Evolutionary conservation across 2,888 invertebrate species (phyloP), one percentile per base, ranked within the genome.

Genomic region (Athalia circularis): DNA sequence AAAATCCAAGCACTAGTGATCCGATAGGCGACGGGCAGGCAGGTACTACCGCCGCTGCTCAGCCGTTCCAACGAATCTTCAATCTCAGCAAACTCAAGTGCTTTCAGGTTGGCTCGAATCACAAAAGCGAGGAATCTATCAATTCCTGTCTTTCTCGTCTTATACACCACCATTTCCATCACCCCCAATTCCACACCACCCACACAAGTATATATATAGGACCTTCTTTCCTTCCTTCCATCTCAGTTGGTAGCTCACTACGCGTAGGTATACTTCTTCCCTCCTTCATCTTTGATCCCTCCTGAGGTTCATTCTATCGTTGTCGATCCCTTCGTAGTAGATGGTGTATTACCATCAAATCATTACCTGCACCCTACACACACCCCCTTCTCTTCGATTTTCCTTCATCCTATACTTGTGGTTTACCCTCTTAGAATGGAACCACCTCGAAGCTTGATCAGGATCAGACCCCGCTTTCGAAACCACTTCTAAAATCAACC

Each of bases 51-150:
- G 48, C 57, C 11, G 50, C 11, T n/a, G 11, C 13, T 11, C 48
- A 48, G 29, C 47, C n/a, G 59, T n/a, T 43, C 48, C 45, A 13
- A 45, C n/a, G 59, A 50, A 47, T 72, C 72, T 59, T 59, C 72
- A 72, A 72, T 72, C 72, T 72, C 72, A 59, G 59, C 72, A 72
- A 59, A 57, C 47, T 72, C 72, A 59, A 79, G 81, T 82, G 84
- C 84, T 85, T 85, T 85, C 82, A 83, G 82, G 83, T 86, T 85
- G 85, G 83, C 82, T 83, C 81, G 81, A 79, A 80, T 81, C 83
- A 85, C 84, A 86, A 86, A 85, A 83, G 85, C 81, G 83, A 80
- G 83, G 83, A 85, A 87, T 87, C 88, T 86, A 89, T 89, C 88
- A 88, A 88, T 88, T 88, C 83, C 86, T 85, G 87, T 88, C 87